These are phyloP conservation scores for Coryphaenoides rupestris DNA, from an alignment of 2,113 vertebrate species.

Conservation along the genomic window DNA sequence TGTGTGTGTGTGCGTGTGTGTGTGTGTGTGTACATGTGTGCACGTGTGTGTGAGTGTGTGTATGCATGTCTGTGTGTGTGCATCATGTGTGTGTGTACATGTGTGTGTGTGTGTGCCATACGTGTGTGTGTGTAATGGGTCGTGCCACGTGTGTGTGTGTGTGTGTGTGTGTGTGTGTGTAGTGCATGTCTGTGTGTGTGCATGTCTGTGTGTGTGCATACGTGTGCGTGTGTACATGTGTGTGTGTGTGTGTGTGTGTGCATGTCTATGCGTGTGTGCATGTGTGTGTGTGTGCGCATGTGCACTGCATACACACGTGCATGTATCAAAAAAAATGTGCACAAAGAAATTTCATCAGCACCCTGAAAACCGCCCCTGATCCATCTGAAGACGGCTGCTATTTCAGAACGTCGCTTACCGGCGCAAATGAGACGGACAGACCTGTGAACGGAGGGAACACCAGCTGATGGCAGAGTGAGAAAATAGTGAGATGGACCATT, in stretches of 20 bases:
- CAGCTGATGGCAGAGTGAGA: neutral
- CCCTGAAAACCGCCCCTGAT: too few relatives aligned
- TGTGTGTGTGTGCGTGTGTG: too few relatives aligned
- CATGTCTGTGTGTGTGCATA: neutral
- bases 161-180: neutral
- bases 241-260: neutral
- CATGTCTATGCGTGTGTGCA: neutral
- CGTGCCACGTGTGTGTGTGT: neutral
- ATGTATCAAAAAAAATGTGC: too few relatives aligned
- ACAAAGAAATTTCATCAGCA: too few relatives aligned
- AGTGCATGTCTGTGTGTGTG: too few relatives aligned
- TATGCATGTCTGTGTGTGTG: neutral
- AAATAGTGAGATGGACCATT: neutral
- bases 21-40: too few relatives aligned
- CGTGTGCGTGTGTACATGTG: constrained; percentile 13
- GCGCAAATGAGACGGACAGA: constrained; percentile 59
- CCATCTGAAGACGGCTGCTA: constrained; percentile 35
- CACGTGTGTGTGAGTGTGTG: too few relatives aligned
- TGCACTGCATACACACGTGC: too few relatives aligned
- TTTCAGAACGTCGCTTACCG: constrained; percentile 51
- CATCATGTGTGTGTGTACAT: constrained; percentile 15
- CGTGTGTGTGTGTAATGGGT: too few relatives aligned
- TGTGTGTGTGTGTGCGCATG: neutral
- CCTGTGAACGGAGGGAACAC: constrained; percentile 10
- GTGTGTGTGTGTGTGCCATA: neutral